Conservation (phyloP, 2,797 vertebrate genomes). For the Tachyglossus aculeatus region DNA sequence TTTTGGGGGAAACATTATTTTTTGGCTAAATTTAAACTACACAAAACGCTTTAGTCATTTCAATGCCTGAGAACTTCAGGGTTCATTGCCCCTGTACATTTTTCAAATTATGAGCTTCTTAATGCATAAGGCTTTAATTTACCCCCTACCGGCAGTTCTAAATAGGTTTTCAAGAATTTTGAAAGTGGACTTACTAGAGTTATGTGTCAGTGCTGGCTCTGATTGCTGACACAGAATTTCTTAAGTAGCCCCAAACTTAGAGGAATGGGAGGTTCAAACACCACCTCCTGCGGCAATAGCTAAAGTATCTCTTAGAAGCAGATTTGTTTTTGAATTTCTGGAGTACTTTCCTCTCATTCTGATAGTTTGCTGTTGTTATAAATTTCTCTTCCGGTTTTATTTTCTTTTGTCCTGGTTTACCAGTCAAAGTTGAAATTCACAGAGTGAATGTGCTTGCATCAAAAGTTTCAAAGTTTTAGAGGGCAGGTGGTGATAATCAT, state of each 20-base stretch:
- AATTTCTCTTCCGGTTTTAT: background rate
- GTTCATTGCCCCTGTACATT: conserved; percentile 76
- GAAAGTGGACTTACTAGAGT: conserved; percentile 58
- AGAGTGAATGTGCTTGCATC: too few species aligned
- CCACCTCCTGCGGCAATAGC: conserved; percentile 26
- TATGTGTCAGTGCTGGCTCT: conserved; percentile 45
- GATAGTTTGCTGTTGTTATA: background rate
- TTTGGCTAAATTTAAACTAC: conserved; percentile 47
- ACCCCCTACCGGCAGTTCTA: conserved; percentile 69
- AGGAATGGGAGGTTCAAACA: conserved; percentile 39
- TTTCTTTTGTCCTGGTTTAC: background rate
- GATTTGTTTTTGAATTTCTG: conserved; percentile 30
- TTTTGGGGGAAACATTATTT: conserved; percentile 34
- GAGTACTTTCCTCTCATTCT: background rate
- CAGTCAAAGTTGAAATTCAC: background rate
- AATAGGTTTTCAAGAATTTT: conserved; percentile 75
- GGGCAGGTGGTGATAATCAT: too few species aligned
- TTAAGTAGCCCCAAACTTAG: conserved; percentile 53
- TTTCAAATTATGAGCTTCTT: conserved; percentile 79
- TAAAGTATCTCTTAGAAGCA: conserved; percentile 36
- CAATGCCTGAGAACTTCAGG: conserved; percentile 69
- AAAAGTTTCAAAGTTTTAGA: too few species aligned
- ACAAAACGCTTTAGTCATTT: conserved; percentile 65
- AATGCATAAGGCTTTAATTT: conserved; percentile 77
- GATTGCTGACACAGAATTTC: conserved; percentile 54